A percentile compares a stretch with the other conserved stretches of the same genome.
phyloP scores from a whole-genome alignment of 1,140 invertebrate genomes.

The Thereuonema tuberculata region DNA sequence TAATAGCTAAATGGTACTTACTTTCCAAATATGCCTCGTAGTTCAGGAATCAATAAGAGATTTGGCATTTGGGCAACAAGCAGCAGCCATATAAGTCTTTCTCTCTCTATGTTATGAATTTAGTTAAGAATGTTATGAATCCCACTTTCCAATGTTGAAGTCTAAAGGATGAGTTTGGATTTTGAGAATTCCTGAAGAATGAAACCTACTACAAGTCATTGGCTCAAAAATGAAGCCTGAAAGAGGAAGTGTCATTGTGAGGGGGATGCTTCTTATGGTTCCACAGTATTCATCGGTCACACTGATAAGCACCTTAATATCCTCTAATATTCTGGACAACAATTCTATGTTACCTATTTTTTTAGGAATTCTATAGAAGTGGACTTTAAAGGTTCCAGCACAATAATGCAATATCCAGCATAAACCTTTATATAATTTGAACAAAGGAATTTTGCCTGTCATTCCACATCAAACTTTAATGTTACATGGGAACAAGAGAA shows the following conservation, averaged over 20 bases:
- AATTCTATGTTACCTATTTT: background rate
- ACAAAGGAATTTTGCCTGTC: too few relatives aligned
- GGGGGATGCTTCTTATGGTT: background rate
- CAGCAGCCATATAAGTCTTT: too few relatives aligned
- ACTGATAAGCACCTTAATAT: background rate
- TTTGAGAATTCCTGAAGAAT: background rate
- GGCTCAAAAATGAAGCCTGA: background rate
- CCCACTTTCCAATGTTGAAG: background rate
- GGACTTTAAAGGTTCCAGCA: too few relatives aligned
- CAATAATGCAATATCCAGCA: too few relatives aligned
- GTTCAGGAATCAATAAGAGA: background rate
- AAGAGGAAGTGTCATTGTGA: background rate
- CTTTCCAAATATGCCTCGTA: background rate
- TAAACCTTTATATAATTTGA: too few relatives aligned
- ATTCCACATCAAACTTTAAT: too few relatives aligned
- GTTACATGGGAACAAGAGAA: too few relatives aligned
- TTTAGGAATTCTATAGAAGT: too few relatives aligned
- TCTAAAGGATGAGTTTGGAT: background rate
- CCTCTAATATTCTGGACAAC: too few relatives aligned
- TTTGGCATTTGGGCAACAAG: background rate
- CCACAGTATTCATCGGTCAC: background rate
- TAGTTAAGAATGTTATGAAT: background rate
- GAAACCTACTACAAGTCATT: background rate
- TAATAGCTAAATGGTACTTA: background rate
- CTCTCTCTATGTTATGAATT: background rate